Percentiles rank a stretch among this genome's conserved stretches.
Evolutionary conservation across 2,797 vertebrate genomes (phyloP).

Genomic region (Heteromormyrus szaboi): DNA sequence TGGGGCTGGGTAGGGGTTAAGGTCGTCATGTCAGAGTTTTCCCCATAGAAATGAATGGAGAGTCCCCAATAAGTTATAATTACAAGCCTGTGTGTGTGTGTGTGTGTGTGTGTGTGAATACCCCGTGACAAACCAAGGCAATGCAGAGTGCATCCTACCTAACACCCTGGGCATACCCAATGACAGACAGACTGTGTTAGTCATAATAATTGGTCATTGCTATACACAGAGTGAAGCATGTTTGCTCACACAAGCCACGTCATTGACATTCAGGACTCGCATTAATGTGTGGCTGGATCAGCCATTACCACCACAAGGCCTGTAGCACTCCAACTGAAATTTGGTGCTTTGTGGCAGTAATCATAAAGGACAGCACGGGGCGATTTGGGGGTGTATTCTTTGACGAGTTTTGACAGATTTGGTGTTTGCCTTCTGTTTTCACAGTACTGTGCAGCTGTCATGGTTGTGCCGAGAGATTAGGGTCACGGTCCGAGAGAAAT

Average conservation of each 20-base stretch:
- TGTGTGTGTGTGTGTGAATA: too few species aligned
- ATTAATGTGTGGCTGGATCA: background rate
- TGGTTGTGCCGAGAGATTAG: background rate
- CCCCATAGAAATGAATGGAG: too few species aligned
- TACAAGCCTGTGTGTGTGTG: background rate
- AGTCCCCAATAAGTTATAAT: too few species aligned
- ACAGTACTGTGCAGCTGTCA: background rate
- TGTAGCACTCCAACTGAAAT: background rate
- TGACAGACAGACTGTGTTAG: background rate
- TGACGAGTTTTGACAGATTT: background rate
- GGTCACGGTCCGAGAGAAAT: background rate
- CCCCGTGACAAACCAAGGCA: too few species aligned
- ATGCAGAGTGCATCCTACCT: background rate
- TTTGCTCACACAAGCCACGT: background rate
- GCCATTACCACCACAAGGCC: background rate
- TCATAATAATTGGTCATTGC: background rate
- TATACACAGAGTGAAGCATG: background rate
- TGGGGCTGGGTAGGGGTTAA: background rate
- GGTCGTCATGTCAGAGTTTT: background rate
- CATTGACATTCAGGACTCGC: background rate
- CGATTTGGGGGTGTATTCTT: background rate
- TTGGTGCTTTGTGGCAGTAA: background rate
- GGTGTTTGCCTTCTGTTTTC: background rate
- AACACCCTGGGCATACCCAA: background rate
- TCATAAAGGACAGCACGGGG: background rate